These are phyloP conservation scores for Drosophila littoralis DNA, from an alignment of 1,140 invertebrate species.

Conservation along the genomic window DNA sequence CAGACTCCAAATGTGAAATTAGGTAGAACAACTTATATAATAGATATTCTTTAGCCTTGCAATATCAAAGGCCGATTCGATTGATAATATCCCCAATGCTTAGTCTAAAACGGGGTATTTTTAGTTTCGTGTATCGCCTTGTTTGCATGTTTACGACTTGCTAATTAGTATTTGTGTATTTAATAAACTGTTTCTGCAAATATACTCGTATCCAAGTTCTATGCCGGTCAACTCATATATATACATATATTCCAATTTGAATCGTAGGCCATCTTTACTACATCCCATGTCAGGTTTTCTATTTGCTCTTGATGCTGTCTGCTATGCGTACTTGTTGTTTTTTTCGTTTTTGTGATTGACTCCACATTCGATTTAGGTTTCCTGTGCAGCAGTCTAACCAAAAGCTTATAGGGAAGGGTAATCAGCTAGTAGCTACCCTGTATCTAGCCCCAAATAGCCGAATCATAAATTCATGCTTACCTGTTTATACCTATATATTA, in stretches of 20 bases:
- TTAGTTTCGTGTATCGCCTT: no score
- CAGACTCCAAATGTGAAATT: no score
- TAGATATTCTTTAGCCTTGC: no score
- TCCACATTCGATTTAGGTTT: neutral
- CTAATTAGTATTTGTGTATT: neutral
- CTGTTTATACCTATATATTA: no score
- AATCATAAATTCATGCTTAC: no score
- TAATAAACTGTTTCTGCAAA: constrained; percentile 1
- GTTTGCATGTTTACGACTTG: no score
- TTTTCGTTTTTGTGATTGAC: constrained; percentile 5
- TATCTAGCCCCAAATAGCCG: neutral
- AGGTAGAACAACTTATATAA: no score
- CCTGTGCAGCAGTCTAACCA: neutral
- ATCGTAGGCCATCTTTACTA: constrained; percentile 3
- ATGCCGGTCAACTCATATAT: constrained; percentile 13
- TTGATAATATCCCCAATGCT: no score
- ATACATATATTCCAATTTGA: constrained; percentile 16
- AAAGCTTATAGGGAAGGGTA: neutral
- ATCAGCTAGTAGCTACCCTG: neutral
- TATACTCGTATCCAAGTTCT: constrained; percentile 12
- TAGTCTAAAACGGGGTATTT: no score
- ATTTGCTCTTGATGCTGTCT: neutral
- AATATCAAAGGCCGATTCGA: no score
- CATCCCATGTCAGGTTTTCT: neutral
- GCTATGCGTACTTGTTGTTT: neutral